Base-by-base conservation (phyloP, 2,888 invertebrate species). In the Philopedon plagiatum region DNA sequence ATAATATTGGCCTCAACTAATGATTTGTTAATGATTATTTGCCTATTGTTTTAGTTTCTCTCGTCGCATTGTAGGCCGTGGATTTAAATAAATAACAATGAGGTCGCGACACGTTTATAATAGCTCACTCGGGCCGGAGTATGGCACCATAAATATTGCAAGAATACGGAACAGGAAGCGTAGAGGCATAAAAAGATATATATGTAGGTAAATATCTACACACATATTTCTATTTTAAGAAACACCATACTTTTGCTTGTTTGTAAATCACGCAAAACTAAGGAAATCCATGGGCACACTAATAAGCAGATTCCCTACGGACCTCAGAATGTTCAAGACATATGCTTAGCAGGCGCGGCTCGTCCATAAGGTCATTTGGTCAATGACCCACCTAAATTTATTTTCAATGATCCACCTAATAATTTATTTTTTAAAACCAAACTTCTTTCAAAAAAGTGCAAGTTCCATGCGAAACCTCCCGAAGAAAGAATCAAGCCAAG, bases 71-170 rank as follows among this genome's bases (percentile, higher is more conserved):
- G 23, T 41, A 23, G 23, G 39, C 46, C 11, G 39, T 56, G 37
- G 41, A 21, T 66, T 58, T 58, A 70, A 70, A 70, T 70, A 70
- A 63, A 70, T 51, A 63, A 64, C 70, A 70, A 70, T 70, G 70
- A 70, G 70, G 70, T 63, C 70, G 63, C 64, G 70, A 70, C 58
- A 64, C 58, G 58, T 63, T 58, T 58, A 64, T 64, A 64, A 64
- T 70, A 49, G 69, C 29, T 62, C 54, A 54, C 18, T 56, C 69
- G 21, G 29, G 51, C 56, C 44, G 57, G 56, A 62, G 62, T 44
- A 64, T 58, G 70, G 39, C 46, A 64, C 46, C 70, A 58, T 70
- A 70, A 70, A 70, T 64, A 64, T 70, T 57, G 58, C 70, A 70
- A 58, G 63, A 68, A 21, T 39, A 67, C 54, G 49, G 13, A 54